A percentile compares a stretch with the other conserved stretches of the same genome.
These are phyloP conservation scores for Fringilla coelebs DNA, from an alignment of 2,797 vertebrate species.

Conservation along the genomic window DNA sequence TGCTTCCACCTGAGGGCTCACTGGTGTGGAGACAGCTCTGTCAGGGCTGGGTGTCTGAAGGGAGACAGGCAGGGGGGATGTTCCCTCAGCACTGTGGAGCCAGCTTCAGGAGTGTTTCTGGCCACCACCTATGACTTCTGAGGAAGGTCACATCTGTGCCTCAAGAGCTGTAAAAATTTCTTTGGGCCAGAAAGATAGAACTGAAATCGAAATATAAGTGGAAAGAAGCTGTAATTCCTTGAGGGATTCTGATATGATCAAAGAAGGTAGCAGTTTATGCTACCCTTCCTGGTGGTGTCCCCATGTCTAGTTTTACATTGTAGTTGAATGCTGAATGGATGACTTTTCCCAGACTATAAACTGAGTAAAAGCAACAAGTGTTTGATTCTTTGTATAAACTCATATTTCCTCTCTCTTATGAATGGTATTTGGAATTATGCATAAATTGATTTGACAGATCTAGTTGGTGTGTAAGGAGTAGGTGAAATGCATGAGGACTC, in stretches of 20 bases:
- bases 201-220: background rate
- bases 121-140: background rate
- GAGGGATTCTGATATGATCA: background rate
- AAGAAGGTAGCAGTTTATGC: background rate
- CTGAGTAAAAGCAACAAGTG: background rate
- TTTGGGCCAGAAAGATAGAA: background rate
- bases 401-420: background rate
- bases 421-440: background rate
- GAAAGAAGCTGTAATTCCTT: background rate
- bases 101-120: background rate
- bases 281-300: background rate
- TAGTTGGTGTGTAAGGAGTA: background rate
- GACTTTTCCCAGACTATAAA: background rate
- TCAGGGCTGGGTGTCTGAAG: background rate
- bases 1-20: background rate
- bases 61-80: background rate
- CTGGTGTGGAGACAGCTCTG: background rate
- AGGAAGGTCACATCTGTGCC: background rate
- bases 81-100: rapidly evolving
- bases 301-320: rapidly evolving
- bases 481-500: background rate
- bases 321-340: background rate
- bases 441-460: background rate
- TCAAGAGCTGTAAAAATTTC: background rate
- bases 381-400: background rate